Base-by-base conservation (phyloP, 2,888 invertebrate genomes). In the Bellardia pandia region DNA sequence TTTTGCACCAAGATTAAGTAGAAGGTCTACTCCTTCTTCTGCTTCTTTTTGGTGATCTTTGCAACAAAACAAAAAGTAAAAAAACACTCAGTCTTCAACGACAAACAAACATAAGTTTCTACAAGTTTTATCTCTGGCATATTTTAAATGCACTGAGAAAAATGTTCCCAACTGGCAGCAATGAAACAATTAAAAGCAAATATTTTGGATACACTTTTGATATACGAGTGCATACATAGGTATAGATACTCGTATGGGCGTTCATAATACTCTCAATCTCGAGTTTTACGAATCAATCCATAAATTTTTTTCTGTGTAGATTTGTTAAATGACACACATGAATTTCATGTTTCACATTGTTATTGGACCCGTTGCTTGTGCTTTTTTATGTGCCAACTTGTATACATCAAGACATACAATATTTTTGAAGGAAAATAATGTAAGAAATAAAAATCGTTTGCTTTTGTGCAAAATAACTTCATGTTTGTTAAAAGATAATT, bases 261-360 rank as follows among this genome's bases (percentile, higher is more conserved):
- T 23, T 23, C 23, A 23, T 23, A 23, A 23, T 23, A 23, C 9
- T 13, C 8, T 45, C 45, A 13, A 45, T 11, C 45, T 45, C 9
- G 11, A 45, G 45, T 45, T 45, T 45, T 45, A 13, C 3, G 3
- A 13, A 13, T 0, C 7, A 37, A 60, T 60, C 60, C 7, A n/a
- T n/a, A 68, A 33, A 16, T 72, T 83, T 62, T 81, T 84, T 69
- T 81, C 51, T 23, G 77, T 86, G 86, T 86, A 86, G 2, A 56
- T n/a, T 77, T 77, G 45, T 56, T 62, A 84, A 81, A 77, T 85
- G 81, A 86, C 83, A 86, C 51, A 83, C 72, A 83, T 76, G 79
- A 86, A 86, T 66, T 86, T 74, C 84, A 81, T 85, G 86, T 85
- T 87, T 77, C 76, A 87, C 86, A 87, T 81, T 87, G 86, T 78